These are phyloP conservation scores for Drosophila punjabiensis DNA, from an alignment of 1,140 invertebrate species.

Conservation along the genomic window DNA sequence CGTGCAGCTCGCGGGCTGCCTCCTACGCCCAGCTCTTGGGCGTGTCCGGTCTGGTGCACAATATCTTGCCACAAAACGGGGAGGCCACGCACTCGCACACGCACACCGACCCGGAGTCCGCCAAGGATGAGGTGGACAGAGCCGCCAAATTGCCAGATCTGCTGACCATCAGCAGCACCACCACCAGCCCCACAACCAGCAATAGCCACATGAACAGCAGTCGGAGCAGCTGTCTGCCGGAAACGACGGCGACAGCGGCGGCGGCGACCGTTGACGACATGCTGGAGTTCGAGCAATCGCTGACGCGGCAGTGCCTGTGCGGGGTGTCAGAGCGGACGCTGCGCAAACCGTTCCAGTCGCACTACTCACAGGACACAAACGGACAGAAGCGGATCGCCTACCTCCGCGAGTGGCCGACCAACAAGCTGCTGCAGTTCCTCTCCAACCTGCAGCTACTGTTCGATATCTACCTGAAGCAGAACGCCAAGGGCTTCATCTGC, in stretches of 20 bases:
- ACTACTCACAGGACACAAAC: slow-evolving; percentile 86
- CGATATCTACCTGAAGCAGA: slow-evolving; percentile 94
- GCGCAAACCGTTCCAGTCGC: slow-evolving; percentile 89
- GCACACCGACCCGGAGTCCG: slow-evolving; percentile 16
- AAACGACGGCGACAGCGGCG: slow-evolving; percentile 25
- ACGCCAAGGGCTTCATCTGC: slow-evolving; percentile 92
- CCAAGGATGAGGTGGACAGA: slow-evolving; percentile 74
- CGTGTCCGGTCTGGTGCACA: slow-evolving; percentile 69
- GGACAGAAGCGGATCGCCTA: slow-evolving; percentile 86
- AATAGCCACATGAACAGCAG: slow-evolving; percentile 32
- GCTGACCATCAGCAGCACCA: slow-evolving; percentile 30
- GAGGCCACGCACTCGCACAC: background rate
- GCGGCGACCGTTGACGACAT: slow-evolving; percentile 69
- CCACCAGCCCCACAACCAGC: slow-evolving; percentile 14
- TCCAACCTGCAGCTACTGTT: slow-evolving; percentile 93
- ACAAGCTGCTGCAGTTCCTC: slow-evolving; percentile 91
- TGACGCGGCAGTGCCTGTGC: slow-evolving; percentile 92
- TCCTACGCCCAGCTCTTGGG: slow-evolving; percentile 72
- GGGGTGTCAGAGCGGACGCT: slow-evolving; percentile 90
- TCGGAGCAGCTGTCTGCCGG: slow-evolving; percentile 31
- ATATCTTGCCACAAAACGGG: slow-evolving; percentile 71
- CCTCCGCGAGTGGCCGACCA: slow-evolving; percentile 90
- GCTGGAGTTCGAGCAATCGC: slow-evolving; percentile 87
- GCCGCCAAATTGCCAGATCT: slow-evolving; percentile 70
- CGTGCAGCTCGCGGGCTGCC: slow-evolving; percentile 68